Percentiles rank a stretch among this genome's conserved stretches.
Conservation (phyloP, 2,888 invertebrate genomes). For the Morpho deidamia region DNA sequence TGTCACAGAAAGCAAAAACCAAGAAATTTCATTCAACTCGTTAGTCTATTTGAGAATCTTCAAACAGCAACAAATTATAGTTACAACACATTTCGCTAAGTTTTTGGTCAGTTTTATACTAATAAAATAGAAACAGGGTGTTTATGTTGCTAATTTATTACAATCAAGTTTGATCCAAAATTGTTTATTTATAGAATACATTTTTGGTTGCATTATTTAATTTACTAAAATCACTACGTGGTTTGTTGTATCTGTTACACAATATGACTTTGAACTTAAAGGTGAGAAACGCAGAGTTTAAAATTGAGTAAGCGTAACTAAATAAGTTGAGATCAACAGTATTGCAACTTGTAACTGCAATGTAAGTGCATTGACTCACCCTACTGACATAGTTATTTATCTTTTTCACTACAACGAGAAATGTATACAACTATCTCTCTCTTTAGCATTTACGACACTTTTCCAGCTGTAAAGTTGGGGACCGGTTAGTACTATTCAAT, state of each 20-base stretch:
- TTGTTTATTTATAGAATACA: neutral
- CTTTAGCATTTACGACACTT: constrained; percentile 49
- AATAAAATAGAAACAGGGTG: no score
- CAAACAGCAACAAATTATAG: no score
- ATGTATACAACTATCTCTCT: constrained; percentile 34
- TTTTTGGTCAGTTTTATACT: no score
- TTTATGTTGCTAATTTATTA: no score
- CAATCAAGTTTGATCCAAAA: neutral
- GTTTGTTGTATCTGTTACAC: no score
- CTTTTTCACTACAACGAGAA: constrained; percentile 32
- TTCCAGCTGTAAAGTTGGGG: constrained; percentile 52
- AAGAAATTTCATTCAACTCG: no score
- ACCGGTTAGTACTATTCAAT: constrained; percentile 29
- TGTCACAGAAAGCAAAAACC: no score
- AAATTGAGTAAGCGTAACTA: neutral
- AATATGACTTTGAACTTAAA: neutral
- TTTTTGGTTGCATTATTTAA: no score
- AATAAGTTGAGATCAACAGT: constrained; percentile 9
- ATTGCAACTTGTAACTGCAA: constrained; percentile 21
- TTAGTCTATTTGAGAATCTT: no score
- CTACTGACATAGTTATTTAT: constrained; percentile 60
- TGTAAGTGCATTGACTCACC: constrained; percentile 61
- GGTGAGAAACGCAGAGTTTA: neutral
- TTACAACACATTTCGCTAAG: no score
- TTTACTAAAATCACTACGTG: no score